Conservation (phyloP, 1,140 invertebrate species). For the Aethina tumida region DNA sequence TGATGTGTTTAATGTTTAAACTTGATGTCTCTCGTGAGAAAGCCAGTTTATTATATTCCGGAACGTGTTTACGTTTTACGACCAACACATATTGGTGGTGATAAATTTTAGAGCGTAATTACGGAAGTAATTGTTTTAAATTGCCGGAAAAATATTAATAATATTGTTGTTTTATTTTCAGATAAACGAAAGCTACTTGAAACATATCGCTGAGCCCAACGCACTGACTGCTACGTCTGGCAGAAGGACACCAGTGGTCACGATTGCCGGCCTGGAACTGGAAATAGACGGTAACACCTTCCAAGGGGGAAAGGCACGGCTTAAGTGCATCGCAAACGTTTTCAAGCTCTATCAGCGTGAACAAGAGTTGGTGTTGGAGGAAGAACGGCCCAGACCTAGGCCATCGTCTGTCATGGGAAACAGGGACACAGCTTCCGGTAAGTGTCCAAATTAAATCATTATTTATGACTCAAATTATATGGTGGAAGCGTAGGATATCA, state of each 20-base stretch:
- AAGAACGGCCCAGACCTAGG: constrained; percentile 26
- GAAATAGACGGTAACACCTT: constrained; percentile 26
- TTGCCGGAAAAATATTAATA: too few relatives aligned
- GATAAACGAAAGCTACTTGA: constrained; percentile 21
- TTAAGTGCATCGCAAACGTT: constrained; percentile 23
- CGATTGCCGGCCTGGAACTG: constrained; percentile 22
- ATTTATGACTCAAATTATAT: too few relatives aligned
- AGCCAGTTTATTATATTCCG: too few relatives aligned
- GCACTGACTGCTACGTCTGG: constrained; percentile 2
- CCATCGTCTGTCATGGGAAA: constrained; percentile 30
- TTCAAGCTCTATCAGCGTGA: constrained; percentile 26
- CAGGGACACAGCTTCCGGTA: constrained; percentile 16
- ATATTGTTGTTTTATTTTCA: too few relatives aligned
- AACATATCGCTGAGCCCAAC: constrained; percentile 8
- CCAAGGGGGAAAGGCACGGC: constrained; percentile 22
- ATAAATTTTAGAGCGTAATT: too few relatives aligned
- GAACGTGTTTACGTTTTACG: too few relatives aligned
- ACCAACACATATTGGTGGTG: too few relatives aligned
- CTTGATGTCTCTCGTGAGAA: too few relatives aligned
- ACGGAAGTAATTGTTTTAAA: too few relatives aligned
- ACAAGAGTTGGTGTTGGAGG: constrained; percentile 23
- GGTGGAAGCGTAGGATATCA: too few relatives aligned
- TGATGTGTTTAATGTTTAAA: too few relatives aligned
- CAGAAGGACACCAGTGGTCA: constrained; percentile 19
- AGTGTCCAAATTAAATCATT: constrained; percentile 5